Percentiles rank a stretch among this genome's conserved stretches.
Evolutionary conservation across 2,113 vertebrate genomes (phyloP).

Genomic region (Sciurus niger): DNA sequence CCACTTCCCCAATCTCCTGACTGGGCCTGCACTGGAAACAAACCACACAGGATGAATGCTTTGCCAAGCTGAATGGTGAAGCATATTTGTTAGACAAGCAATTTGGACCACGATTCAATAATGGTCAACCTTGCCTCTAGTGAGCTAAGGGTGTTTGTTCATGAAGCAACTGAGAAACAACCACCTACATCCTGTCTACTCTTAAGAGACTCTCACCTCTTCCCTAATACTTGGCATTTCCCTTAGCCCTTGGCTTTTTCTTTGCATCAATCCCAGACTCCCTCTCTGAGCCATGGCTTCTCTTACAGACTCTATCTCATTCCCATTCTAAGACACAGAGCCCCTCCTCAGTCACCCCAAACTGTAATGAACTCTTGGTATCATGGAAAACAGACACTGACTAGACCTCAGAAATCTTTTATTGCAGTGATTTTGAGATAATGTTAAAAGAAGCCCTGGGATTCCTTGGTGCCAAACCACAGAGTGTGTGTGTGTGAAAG

Average conservation of each 20-base stretch:
- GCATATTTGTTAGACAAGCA: not conserved
- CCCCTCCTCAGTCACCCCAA: not conserved
- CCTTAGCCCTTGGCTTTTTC: not conserved
- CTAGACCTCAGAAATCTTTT: not conserved
- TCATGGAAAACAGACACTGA: not conserved
- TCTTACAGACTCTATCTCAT: not conserved
- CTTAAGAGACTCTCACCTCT: not conserved
- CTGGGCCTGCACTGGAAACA: not conserved
- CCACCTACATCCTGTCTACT: not conserved
- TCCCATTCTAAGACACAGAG: not conserved
- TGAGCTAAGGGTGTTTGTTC: not conserved
- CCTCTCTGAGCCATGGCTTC: not conserved
- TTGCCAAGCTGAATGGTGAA: not conserved
- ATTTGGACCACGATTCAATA: not conserved
- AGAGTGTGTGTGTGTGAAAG: not conserved
- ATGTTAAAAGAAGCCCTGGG: not conserved
- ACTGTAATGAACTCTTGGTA: not conserved
- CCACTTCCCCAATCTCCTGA: not conserved
- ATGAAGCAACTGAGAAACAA: not conserved
- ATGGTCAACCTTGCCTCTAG: not conserved
- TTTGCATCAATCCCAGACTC: not conserved
- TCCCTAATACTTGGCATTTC: not conserved
- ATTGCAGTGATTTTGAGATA: conserved; percentile 26
- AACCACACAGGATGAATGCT: not conserved
- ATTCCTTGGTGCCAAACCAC: not conserved